Base-by-base conservation (phyloP, 2,797 vertebrate species). In the Xiphorhynchus erythropygius region DNA sequence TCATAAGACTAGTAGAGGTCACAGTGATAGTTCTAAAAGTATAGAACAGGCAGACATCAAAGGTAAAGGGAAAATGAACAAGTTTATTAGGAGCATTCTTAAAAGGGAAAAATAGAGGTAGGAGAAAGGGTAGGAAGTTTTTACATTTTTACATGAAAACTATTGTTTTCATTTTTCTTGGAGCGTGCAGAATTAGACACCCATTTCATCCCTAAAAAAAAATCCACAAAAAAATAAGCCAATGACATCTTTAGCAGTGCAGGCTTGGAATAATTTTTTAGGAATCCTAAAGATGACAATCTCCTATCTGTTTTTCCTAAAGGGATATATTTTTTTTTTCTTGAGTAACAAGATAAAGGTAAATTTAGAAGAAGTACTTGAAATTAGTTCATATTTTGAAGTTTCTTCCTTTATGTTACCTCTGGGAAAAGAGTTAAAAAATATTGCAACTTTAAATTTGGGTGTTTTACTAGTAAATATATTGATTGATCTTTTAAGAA, bases 121-220 rank as follows among this genome's bases (percentile, higher is more conserved):
- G 57, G 73, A 76, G 42, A 73, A 75, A 82, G 3, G 25, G 22
- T 10, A 46, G 4, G 32, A 76, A 19, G 3, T 35, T 52, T 90
- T 27, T 39, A 18, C 18, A 13, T 30, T 53, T 53, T 53, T 53
- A 32, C 30, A 32, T 32, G 28, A 53, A 0, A 52, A 53, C 2
- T 15, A 25, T 39, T 41, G 27, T 44, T 65, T 73, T 52, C 11
- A 22, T 6, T 10, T 59, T 83, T 75, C 18, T 67, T 74, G 4
- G 1, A 8, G 3, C 6, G 10, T 37, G 11, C 3, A 4, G 21
- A 37, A 32, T 7, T 30, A 10, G 3, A 74, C 14, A 52, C 1
- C 1, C 7, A 3, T 37, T 82, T 85, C 68, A 83, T 21, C 4
- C 9, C 10, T 42, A 27, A 5, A 11, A 55, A 76, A 46, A 27